Evolutionary conservation across 2,888 invertebrate genomes (phyloP).

Genomic region (Acleris emargana): DNA sequence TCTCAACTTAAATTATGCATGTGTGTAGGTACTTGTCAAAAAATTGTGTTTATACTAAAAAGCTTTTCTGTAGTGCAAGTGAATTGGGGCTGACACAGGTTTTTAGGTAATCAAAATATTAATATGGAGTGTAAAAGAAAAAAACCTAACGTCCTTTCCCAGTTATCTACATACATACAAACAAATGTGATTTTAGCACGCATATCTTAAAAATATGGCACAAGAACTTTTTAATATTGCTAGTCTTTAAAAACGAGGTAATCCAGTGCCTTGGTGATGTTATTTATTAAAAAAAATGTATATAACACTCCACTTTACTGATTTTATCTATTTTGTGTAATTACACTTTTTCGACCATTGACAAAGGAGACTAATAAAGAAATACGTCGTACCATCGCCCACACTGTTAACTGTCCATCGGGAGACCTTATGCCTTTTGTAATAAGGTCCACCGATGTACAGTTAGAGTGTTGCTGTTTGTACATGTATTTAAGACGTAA

Average conservation of each 20-base stretch:
- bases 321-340: too few relatives aligned
- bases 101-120: background rate
- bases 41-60: too few relatives aligned
- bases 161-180: slow-evolving; percentile 18
- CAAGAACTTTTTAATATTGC: slow-evolving; percentile 26
- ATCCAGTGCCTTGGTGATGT: slow-evolving; percentile 42
- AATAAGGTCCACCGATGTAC: too few relatives aligned
- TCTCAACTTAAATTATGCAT: background rate
- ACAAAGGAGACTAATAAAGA: too few relatives aligned
- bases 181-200: slow-evolving; percentile 35
- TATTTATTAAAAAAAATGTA: slow-evolving; percentile 17
- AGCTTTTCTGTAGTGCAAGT: too few relatives aligned
- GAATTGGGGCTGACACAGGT: background rate
- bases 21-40: slow-evolving; percentile 3
- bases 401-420: too few relatives aligned
- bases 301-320: background rate
- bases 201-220: slow-evolving; percentile 39
- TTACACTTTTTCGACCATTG: too few relatives aligned
- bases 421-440: too few relatives aligned
- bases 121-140: too few relatives aligned
- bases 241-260: slow-evolving; percentile 34
- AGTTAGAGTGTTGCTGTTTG: too few relatives aligned
- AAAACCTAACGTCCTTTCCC: background rate
- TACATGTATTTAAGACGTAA: too few relatives aligned
- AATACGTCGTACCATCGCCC: too few relatives aligned